Percentiles rank a stretch among this genome's conserved stretches.
These are phyloP conservation scores for Congeria kusceri DNA, from an alignment of 2,888 invertebrate genomes.

Conservation along the genomic window DNA sequence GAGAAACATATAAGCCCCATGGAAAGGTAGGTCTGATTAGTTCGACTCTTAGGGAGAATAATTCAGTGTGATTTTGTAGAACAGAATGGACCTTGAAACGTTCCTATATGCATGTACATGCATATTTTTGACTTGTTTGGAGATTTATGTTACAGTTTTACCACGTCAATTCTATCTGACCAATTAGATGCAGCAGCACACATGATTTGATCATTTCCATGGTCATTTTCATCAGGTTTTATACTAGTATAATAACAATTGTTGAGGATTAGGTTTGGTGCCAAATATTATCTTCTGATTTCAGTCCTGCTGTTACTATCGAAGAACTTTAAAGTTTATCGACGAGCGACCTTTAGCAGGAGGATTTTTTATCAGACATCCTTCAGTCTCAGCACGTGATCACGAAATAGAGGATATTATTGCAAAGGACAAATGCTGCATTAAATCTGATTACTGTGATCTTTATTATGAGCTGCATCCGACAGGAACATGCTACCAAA, in stretches of 20 bases:
- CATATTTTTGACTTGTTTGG: no score
- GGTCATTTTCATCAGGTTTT: no score
- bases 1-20: not conserved
- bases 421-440: constrained; percentile 1
- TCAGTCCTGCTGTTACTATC: constrained; percentile 7
- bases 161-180: no score
- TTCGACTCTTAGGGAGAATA: no score
- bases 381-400: not conserved
- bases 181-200: no score
- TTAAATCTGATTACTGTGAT: not conserved
- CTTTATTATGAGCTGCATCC: constrained; percentile 7
- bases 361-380: not conserved
- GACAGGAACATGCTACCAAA: not conserved
- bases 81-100: no score
- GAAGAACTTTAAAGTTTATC: not conserved
- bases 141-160: no score
- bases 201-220: no score
- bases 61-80: no score
- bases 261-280: no score
- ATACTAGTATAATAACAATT: no score
- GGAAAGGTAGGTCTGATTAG: not conserved
- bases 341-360: not conserved
- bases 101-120: no score
- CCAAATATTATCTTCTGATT: not conserved
- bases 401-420: not conserved